Evolutionary conservation across 2,888 invertebrate species (phyloP).

Genomic region (Orthosia incerta): DNA sequence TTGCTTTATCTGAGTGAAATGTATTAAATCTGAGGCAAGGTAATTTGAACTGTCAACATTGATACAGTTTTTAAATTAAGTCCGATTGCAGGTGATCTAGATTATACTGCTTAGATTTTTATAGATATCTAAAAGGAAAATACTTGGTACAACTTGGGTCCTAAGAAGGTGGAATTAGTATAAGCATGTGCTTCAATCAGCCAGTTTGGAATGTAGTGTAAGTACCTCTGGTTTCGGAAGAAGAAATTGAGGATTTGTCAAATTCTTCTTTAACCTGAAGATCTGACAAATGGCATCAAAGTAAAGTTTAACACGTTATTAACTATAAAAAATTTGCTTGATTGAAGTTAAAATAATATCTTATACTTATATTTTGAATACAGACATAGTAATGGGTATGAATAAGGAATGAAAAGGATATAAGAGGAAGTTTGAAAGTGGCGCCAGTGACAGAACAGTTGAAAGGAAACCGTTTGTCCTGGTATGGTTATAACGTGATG

Average conservation of each 20-base stretch:
- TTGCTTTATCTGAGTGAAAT: conserved; percentile 19
- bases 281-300: too few species aligned
- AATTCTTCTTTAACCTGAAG: too few species aligned
- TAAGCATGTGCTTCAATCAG: not conserved
- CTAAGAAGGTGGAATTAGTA: not conserved
- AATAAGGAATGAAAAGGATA: too few species aligned
- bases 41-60: conserved; percentile 30
- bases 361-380: not conserved
- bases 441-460: too few species aligned
- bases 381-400: too few species aligned
- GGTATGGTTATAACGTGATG: too few species aligned
- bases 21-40: conserved; percentile 14
- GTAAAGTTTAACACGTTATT: too few species aligned
- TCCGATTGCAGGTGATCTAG: conserved; percentile 20
- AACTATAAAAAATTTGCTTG: not conserved
- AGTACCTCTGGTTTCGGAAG: too few species aligned
- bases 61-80: conserved; percentile 1
- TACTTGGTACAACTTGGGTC: not conserved
- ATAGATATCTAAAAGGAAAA: not conserved
- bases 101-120: conserved; percentile 9
- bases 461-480: too few species aligned
- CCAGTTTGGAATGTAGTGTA: not conserved
- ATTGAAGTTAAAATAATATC: not conserved
- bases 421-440: too few species aligned
- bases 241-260: too few species aligned